A percentile compares a stretch with the other conserved stretches of the same genome.
Conservation (phyloP, 2,888 invertebrate species). For the Xylota segnis region DNA sequence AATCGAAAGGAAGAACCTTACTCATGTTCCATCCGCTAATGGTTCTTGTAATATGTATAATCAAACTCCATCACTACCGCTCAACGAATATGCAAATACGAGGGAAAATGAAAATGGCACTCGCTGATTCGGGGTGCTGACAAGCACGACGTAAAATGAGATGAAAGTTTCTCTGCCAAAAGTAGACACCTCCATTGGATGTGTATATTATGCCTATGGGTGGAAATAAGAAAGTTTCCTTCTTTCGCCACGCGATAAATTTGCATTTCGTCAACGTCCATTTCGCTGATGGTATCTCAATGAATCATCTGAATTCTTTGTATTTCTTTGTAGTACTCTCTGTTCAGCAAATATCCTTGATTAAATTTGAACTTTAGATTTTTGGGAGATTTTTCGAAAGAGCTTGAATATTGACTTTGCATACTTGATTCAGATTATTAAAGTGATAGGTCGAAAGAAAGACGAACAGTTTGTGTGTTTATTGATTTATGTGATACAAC, state of each 20-base stretch:
- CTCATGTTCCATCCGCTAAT: conserved; percentile 14
- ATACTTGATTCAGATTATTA: conserved; percentile 36
- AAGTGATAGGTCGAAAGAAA: conserved; percentile 17
- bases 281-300: conserved; percentile 53
- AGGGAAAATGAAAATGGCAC: conserved; percentile 13
- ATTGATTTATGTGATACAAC: conserved; percentile 34
- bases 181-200: conserved; percentile 5
- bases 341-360: conserved; percentile 24
- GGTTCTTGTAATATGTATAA: conserved; percentile 19
- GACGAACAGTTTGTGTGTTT: conserved; percentile 1
- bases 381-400: conserved; percentile 10
- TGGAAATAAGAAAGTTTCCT: conserved; percentile 34
- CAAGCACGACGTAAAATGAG: conserved; percentile 13
- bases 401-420: conserved; percentile 30
- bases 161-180: conserved; percentile 26
- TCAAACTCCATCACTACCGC: conserved; percentile 18
- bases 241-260: conserved; percentile 27
- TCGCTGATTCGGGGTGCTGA: neutral
- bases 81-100: conserved; percentile 30
- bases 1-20: neutral
- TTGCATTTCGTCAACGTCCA: conserved; percentile 56
- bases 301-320: conserved; percentile 43
- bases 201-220: conserved; percentile 20
- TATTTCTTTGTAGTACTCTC: conserved; percentile 20
- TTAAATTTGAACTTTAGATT: conserved; percentile 42